Percentiles rank a stretch among this genome's conserved stretches.
Conservation (phyloP, 2,113 vertebrate genomes). For the Albula goreensis region DNA sequence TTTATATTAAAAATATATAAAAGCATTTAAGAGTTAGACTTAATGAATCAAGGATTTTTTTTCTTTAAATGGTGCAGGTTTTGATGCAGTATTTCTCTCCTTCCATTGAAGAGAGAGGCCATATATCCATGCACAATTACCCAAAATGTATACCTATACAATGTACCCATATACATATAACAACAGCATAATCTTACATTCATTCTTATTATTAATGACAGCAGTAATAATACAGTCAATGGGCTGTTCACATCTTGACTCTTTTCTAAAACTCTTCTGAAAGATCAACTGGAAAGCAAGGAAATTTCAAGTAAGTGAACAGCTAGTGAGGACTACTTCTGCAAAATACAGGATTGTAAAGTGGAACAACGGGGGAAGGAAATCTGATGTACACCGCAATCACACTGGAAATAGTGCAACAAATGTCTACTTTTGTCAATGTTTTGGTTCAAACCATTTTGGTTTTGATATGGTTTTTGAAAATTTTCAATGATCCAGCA, state of each 20-base stretch:
- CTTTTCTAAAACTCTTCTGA: constrained; percentile 60
- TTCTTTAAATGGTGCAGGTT: constrained; percentile 57
- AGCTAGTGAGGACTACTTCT: constrained; percentile 80
- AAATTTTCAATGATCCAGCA: too few species aligned
- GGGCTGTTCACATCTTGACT: constrained; percentile 78
- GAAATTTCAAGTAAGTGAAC: constrained; percentile 70
- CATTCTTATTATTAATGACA: constrained; percentile 56
- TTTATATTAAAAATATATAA: constrained; percentile 43
- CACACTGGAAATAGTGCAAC: too few species aligned
- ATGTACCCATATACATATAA: constrained; percentile 45
- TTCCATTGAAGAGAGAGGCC: constrained; percentile 57
- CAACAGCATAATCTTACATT: constrained; percentile 61
- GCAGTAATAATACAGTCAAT: constrained; percentile 55
- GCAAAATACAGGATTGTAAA: constrained; percentile 89
- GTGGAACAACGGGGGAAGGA: constrained; percentile 66
- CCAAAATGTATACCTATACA: too few species aligned
- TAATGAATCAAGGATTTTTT: too few species aligned
- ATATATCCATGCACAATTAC: constrained; percentile 37
- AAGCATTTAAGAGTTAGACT: too few species aligned
- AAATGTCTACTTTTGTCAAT: too few species aligned
- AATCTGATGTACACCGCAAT: too few species aligned
- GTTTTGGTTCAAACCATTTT: too few species aligned
- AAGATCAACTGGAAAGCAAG: constrained; percentile 77
- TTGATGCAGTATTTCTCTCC: constrained; percentile 60
- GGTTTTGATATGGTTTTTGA: too few species aligned